Evolutionary conservation across 2,113 vertebrate genomes (phyloP).

Genomic region (Zosterops hypoxanthus): DNA sequence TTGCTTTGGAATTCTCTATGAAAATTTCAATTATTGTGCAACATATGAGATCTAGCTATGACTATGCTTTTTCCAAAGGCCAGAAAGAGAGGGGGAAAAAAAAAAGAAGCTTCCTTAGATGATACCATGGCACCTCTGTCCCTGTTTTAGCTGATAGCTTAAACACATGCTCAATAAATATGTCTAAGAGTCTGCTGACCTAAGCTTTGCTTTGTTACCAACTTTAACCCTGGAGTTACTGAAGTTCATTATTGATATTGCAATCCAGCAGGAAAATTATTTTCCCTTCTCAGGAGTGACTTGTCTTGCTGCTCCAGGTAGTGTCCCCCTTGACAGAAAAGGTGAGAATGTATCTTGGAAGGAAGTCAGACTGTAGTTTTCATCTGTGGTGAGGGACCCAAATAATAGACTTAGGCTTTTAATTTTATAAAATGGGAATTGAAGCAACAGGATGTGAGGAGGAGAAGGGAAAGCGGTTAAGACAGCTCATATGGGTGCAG

Average conservation of each 20-base stretch:
- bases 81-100: not conserved
- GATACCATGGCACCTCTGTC: not conserved
- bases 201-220: not conserved
- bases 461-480: not conserved
- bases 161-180: not conserved
- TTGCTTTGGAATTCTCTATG: constrained; percentile 25
- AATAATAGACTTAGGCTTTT: not conserved
- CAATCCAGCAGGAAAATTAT: not conserved
- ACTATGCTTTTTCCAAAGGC: not conserved
- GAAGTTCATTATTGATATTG: not conserved
- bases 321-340: not conserved
- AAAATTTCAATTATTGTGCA: constrained; percentile 40
- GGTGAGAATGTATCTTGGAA: not conserved
- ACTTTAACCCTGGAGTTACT: not conserved
- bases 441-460: not conserved
- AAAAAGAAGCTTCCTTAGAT: not conserved
- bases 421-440: not conserved
- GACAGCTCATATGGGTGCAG: not conserved
- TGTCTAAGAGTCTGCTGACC: not conserved
- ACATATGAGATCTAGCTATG: not conserved
- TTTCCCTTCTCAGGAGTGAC: not conserved
- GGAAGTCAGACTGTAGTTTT: not conserved
- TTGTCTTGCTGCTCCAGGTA: not conserved
- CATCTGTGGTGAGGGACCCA: not conserved
- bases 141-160: not conserved